Percentiles rank a stretch among this genome's conserved stretches.
phyloP scores from a whole-genome alignment of 2,113 vertebrate species.

The Poeciliopsis turrubarensis region DNA sequence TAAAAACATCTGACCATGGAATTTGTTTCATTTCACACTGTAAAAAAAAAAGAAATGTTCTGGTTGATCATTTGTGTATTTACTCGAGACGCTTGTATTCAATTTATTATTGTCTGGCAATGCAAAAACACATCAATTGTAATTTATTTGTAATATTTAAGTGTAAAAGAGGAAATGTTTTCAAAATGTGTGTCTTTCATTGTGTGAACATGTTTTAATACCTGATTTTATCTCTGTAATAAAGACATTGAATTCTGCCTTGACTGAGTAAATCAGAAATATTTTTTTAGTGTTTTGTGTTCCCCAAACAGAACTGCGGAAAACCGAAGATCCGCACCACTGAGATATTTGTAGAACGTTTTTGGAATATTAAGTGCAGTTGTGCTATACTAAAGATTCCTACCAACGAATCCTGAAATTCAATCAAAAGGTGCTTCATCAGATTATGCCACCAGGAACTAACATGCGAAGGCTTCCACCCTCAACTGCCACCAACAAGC shows the following conservation, averaged over 20 bases:
- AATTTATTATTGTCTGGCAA: constrained; percentile 80
- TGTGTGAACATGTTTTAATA: constrained; percentile 60
- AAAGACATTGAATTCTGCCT: constrained; percentile 56
- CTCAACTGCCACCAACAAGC: too few species aligned
- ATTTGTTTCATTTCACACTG: too few species aligned
- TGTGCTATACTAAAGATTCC: too few species aligned
- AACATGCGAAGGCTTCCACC: too few species aligned
- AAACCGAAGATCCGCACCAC: too few species aligned
- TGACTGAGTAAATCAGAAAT: background rate
- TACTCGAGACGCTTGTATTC: constrained; percentile 72
- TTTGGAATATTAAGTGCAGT: too few species aligned
- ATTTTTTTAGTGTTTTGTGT: background rate
- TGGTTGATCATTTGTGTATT: constrained; percentile 67
- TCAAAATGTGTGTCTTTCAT: constrained; percentile 66
- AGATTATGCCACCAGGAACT: too few species aligned
- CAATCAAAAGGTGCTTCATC: too few species aligned
- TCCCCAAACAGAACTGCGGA: too few species aligned
- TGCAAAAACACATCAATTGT: constrained; percentile 80
- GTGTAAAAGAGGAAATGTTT: constrained; percentile 53
- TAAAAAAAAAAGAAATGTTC: background rate
- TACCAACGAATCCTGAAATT: too few species aligned
- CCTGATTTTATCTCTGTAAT: constrained; percentile 74
- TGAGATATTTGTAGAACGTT: too few species aligned
- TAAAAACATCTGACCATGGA: too few species aligned
- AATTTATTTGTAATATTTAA: constrained; percentile 84